Evolutionary conservation across 2,113 vertebrate species (phyloP), one percentile per base, ranked within the genome.

Genomic region (Spea multiplicata): DNA sequence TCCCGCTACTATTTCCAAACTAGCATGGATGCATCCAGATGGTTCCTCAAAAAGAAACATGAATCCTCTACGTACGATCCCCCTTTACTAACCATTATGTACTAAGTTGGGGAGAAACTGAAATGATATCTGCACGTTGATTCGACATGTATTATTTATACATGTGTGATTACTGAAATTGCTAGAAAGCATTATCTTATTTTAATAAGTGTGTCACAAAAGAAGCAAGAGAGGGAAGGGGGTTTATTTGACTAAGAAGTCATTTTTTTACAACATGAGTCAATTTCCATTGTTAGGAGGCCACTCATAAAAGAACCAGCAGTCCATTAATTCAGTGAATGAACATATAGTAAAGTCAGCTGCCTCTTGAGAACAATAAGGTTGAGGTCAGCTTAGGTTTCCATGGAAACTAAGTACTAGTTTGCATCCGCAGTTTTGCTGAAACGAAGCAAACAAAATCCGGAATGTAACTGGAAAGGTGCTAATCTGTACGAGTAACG

Each of bases 291-390:
- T 87, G 88, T 90, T 81, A 79, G 76, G 65, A 82, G 75, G 87
- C 81, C 83, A 87, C 90, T 91, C 89, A 92, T 90, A 92, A 93
- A 92, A 90, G 88, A 86, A 89, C 90, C 86, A 85, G 91, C 90
- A 94, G 93, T 95, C 93, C 90, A 95, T 95, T 95, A 95, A 95
- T 95, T 93, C 93, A 91, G 89, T 92, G 93, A 94, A 93, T 93
- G 92, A 93, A 93, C 90, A 93, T 90, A 91, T 88, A 89, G 91
- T 87, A 89, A 91, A 92, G 91, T 92, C 89, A 92, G 92, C 90
- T 88, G 89, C 88, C 90, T 92, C 91, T 89, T 81, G 91, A 90
- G 90, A 90, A 92, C 92, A 94, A 93, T 93, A 92, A 92, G 90
- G 89, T 89, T 86, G 90, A 89, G 92, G 92, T 92, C 90, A 91